Evolutionary conservation across 2,888 invertebrate genomes (phyloP).

Genomic region (Drosophila rubida): DNA sequence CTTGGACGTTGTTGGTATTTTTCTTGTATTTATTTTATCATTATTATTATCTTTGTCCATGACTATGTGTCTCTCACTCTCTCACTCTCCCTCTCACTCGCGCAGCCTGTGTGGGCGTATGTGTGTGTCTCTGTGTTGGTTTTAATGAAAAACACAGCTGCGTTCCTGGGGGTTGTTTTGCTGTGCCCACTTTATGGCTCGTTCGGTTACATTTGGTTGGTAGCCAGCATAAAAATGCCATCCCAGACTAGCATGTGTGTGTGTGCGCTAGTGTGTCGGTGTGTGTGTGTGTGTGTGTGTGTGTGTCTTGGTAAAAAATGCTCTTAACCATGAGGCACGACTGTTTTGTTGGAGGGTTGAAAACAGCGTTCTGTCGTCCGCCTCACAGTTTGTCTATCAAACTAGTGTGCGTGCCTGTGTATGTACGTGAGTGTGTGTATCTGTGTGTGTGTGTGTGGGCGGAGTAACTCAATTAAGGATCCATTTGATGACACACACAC

Average conservation of each 20-base stretch:
- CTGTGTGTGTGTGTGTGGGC: constrained; percentile 75
- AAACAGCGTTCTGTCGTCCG: constrained; percentile 60
- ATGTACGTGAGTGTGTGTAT: constrained; percentile 77
- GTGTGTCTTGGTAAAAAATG: constrained; percentile 64
- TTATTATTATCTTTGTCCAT: constrained; percentile 84
- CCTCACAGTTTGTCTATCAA: constrained; percentile 53
- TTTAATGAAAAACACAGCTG: constrained; percentile 65
- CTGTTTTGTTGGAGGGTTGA: constrained; percentile 65
- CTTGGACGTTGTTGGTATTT: constrained; percentile 59
- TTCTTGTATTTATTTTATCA: constrained; percentile 82
- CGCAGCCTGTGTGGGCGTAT: constrained; percentile 30
- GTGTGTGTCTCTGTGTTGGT: constrained; percentile 46
- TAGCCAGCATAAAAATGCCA: constrained; percentile 72
- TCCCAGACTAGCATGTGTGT: constrained; percentile 37
- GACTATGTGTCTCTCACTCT: constrained; percentile 59
- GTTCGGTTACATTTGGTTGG: constrained; percentile 77
- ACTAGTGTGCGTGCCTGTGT: constrained; percentile 39
- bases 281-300: constrained; percentile 24
- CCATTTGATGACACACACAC: constrained; percentile 84
- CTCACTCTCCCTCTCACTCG: neutral
- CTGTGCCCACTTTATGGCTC: constrained; percentile 70
- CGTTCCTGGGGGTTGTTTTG: constrained; percentile 67
- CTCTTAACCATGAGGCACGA: constrained; percentile 72
- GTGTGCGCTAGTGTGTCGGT: constrained; percentile 24
- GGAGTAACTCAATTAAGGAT: constrained; percentile 86